Percentiles rank a stretch among this genome's conserved stretches.
These are phyloP conservation scores for Barbus barbus DNA, from an alignment of 2,113 vertebrate species.

Conservation along the genomic window DNA sequence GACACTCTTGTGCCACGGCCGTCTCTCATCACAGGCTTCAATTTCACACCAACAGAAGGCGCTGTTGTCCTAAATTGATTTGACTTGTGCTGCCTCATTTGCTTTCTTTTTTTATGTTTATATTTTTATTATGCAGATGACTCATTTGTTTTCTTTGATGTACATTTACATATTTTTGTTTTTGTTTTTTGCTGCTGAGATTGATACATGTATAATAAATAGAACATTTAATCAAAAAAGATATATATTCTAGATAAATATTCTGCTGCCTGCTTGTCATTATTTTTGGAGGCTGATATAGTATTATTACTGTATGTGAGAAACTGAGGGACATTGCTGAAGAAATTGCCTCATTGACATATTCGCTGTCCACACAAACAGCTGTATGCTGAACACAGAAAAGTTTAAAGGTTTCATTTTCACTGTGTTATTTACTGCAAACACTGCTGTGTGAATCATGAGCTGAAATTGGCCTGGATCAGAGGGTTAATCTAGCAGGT, in stretches of 20 bases:
- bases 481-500: slow-evolving; percentile 32
- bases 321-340: neutral
- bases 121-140: neutral
- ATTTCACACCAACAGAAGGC: slow-evolving; percentile 36
- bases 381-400: too few relatives aligned
- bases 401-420: neutral
- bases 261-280: neutral
- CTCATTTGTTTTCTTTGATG: neutral
- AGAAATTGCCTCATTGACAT: neutral
- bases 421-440: neutral
- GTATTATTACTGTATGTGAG: neutral
- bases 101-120: neutral
- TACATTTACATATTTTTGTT: neutral
- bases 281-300: neutral
- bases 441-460: neutral
- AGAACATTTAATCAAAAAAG: neutral
- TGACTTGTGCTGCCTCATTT: neutral
- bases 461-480: slow-evolving; percentile 9
- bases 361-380: neutral
- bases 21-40: neutral
- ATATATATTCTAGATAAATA: too few relatives aligned
- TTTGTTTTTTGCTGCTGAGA: neutral
- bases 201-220: neutral
- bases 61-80: slow-evolving; percentile 9
- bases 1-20: neutral